Evolutionary conservation across 53 echinoderm and acorn worm species (phyloP), one percentile per base, ranked within the genome.

Genomic region (Antedon mediterranea): DNA sequence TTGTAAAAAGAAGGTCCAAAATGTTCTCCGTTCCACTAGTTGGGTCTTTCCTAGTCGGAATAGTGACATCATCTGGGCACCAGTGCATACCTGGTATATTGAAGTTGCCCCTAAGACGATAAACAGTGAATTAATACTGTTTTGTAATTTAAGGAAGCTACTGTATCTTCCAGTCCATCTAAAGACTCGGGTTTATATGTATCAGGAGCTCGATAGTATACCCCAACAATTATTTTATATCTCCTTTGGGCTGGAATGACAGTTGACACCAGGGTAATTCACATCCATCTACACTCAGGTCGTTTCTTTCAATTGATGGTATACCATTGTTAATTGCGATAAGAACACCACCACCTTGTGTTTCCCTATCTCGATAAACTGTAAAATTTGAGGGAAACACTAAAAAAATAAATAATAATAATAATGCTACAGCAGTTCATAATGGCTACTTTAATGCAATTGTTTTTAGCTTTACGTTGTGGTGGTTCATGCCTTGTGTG

Each of bases 231-330:
- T 7, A 83, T 18, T n/a, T n/a, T n/a, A 28, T 83, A 23, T 78
- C 72, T 0, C 43, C 41, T 14, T 74, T 41, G 28, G 77, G 76
- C 2, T 34, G 77, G 27, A 83, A 32, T 8, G 77, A 44, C 29
- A 83, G 72, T 72, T 83, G 83, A 41, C 83, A 83, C 83, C 83
- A 83, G 23, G 78, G 31, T 5, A 83, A 29, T 72, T 83, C 78
- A 78, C 77, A 77, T 73, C 26, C 79, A n/a, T n/a, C n/a, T n/a
- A n/a, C n/a, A 30, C 28, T 37, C 15, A 79, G 28, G 30, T 79
- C 79, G 32, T 14, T 28, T 28, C 79, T 29, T 31, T 79, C 72
- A 11, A 43, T 43, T 31, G 71, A 34, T 26, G 79, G 72, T 34
- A 79, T 71, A 18, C 20, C 31, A n/a, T n/a, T n/a, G n/a, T 79